phyloP scores from a whole-genome alignment of 2,888 invertebrate species.

The Loripinus fragilis region DNA sequence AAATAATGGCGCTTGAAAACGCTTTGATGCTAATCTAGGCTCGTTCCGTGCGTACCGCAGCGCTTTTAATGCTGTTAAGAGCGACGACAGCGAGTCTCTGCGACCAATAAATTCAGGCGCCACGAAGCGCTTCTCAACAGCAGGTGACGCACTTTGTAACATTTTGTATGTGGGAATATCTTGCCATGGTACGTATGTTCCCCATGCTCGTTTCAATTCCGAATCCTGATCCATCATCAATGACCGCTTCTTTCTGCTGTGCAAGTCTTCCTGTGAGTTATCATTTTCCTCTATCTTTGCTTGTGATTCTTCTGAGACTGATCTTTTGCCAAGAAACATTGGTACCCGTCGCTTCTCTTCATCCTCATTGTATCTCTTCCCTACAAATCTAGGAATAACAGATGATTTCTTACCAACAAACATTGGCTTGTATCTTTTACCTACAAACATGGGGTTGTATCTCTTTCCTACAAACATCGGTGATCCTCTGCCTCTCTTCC shows the following conservation, averaged over 20 bases:
- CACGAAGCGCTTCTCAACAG: conserved; percentile 47
- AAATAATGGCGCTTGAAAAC: conserved; percentile 64
- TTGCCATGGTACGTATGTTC: conserved; percentile 46
- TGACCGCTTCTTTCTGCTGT: conserved; percentile 18
- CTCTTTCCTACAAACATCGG: conserved; percentile 61
- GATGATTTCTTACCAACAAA: conserved; percentile 60
- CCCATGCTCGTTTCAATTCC: conserved; percentile 38
- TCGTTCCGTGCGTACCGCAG: conserved; percentile 46
- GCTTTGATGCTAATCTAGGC: conserved; percentile 51
- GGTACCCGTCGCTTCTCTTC: conserved; percentile 47
- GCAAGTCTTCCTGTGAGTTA: conserved; percentile 14
- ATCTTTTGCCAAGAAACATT: conserved; percentile 53
- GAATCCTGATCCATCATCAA: conserved; percentile 7
- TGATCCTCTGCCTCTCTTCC: conserved; percentile 44
- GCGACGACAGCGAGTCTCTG: conserved; percentile 53
- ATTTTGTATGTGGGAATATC: conserved; percentile 29
- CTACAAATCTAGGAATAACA: conserved; percentile 33
- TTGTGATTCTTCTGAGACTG: conserved; percentile 17
- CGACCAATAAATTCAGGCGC: conserved; percentile 63
- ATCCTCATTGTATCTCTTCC: conserved; percentile 30
- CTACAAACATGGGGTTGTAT: conserved; percentile 59
- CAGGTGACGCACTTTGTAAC: conserved; percentile 5
- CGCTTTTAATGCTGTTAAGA: conserved; percentile 57
- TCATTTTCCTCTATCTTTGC: not conserved
- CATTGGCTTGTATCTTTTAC: conserved; percentile 60